Base-by-base conservation (phyloP, 2,113 vertebrate species). In the Empidonax alnorum region DNA sequence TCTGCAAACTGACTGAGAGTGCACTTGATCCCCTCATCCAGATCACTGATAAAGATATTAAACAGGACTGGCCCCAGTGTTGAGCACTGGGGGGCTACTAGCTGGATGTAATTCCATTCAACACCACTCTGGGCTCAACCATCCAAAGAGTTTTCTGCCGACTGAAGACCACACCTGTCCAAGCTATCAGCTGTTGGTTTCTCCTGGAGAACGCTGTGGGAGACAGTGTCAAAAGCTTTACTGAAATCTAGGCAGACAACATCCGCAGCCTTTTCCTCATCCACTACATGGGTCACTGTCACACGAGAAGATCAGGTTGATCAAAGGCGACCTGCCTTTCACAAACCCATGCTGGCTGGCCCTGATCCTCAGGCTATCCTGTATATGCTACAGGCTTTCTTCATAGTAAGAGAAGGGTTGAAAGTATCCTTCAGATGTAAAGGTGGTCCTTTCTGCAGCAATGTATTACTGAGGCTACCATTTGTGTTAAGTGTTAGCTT, bases 161-260 rank as follows among this genome's bases (percentile, higher is more conserved):
- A 39, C 3, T 3, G 1, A 35, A 75, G 6, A 7, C 2, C 35
- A 24, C 0, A 2, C 11, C 14, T 0, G 0, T n/a, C 33, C 19
- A 67, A 71, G 42, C 28, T 33, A 27, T 27, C 14, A 49, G 31
- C 47, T 41, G 37, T 15, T 7, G 10, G 10, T 24, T 88, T 49
- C 46, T 27, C 10, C 2, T 20, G n/a, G 23, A 35, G 7, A 44
- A 30, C 61, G 14, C 23, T 74, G 25, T 85, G 23, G 25, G 11
- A 94, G 25, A 35, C 4, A 0, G 12, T 52, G 33, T 87, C 28
- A 72, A 65, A 94, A 30, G 8, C 27, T 16, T 87, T 82, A 22
- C 7, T 81, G 8, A 65, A 50, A 21, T 23, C 25, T 6, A 35
- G 21, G 33, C 24, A 63, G 6, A 22, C 16, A 53, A 33, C 7